phyloP scores from a whole-genome alignment of 2,113 vertebrate species.

The Pteruthius melanotis region DNA sequence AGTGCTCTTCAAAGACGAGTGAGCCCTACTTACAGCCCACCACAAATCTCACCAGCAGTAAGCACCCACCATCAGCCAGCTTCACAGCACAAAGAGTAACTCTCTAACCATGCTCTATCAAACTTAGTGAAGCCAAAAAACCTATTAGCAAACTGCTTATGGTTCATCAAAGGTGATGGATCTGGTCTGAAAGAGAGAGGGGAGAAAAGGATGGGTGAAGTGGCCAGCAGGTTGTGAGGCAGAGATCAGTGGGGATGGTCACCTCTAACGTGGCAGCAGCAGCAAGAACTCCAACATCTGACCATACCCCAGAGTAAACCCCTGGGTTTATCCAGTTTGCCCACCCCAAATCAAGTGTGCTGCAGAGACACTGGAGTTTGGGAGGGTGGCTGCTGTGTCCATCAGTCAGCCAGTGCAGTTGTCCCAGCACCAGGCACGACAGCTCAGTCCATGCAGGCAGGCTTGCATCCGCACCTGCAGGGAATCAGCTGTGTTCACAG shows the following conservation, averaged over 20 bases:
- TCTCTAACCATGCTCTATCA: neutral
- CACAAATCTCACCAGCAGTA: neutral
- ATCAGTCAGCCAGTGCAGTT: neutral
- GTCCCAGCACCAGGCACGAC: fast-evolving
- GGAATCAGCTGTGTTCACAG: neutral
- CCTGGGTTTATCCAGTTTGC: neutral
- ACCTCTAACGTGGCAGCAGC: neutral
- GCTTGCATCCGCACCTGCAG: fast-evolving
- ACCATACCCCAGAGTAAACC: neutral
- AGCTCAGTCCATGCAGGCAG: fast-evolving
- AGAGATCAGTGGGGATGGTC: neutral
- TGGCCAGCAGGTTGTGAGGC: neutral
- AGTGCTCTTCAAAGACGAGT: neutral
- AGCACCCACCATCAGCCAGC: neutral
- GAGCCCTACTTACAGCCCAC: neutral
- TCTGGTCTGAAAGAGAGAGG: neutral
- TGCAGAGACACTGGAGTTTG: fast-evolving
- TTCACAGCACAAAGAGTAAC: neutral
- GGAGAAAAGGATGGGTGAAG: neutral
- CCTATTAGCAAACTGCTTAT: neutral
- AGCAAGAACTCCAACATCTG: neutral
- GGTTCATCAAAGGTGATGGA: neutral
- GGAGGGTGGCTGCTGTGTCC: neutral
- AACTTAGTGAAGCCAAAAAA: neutral
- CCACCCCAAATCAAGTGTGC: fast-evolving